Evolutionary conservation across 2,888 invertebrate genomes (phyloP).

Genomic region (Tanypteryx hageni): DNA sequence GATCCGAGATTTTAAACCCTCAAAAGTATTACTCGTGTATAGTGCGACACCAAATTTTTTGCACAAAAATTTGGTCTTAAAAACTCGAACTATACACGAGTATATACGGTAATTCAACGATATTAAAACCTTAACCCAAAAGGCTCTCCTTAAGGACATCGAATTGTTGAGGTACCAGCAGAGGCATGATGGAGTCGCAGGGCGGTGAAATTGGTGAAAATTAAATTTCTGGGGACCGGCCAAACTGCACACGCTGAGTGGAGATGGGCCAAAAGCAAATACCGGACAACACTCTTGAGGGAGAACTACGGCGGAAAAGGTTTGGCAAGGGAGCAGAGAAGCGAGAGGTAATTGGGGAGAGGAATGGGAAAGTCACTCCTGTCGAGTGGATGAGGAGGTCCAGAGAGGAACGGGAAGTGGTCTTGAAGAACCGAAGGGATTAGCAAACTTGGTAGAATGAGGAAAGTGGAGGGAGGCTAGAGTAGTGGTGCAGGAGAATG

Average conservation of each 20-base stretch:
- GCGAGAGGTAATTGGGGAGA: background rate
- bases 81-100: no score
- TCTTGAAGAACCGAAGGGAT: background rate
- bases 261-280: background rate
- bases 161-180: background rate
- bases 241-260: background rate
- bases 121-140: background rate
- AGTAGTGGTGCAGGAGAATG: no score
- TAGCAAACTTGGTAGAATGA: background rate
- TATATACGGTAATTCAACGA: background rate
- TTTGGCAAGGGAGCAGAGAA: background rate
- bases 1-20: no score
- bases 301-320: background rate
- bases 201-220: background rate
- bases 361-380: background rate
- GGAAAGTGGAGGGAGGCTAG: background rate
- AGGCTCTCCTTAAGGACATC: background rate
- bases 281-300: background rate
- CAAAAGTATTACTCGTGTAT: no score
- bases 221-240: constrained; percentile 18
- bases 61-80: no score
- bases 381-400: background rate
- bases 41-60: no score
- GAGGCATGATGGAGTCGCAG: background rate
- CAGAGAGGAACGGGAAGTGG: background rate